Evolutionary conservation across 2,113 vertebrate genomes (phyloP).

Genomic region (Anseranas semipalmata): DNA sequence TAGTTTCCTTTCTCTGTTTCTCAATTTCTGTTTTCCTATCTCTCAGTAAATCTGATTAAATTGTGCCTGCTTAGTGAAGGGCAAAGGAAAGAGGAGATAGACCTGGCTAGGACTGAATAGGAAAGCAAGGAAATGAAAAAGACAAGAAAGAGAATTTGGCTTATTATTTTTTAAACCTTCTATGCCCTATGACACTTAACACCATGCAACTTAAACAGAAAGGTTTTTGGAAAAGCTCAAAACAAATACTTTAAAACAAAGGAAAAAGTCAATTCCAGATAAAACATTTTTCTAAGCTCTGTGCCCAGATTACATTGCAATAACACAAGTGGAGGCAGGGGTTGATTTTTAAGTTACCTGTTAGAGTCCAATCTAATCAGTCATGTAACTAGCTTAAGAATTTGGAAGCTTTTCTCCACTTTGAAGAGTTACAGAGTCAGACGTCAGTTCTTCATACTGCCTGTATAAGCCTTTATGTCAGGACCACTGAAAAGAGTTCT

Average conservation of each 20-base stretch:
- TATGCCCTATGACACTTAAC: neutral
- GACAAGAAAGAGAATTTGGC: neutral
- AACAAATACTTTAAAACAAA: slow-evolving; percentile 9
- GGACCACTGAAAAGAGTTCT: neutral
- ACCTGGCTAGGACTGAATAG: neutral
- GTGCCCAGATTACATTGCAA: neutral
- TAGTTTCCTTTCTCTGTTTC: slow-evolving; percentile 19
- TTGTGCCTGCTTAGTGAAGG: slow-evolving; percentile 56
- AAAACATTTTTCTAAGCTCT: neutral
- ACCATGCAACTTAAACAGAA: neutral
- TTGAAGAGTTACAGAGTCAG: neutral
- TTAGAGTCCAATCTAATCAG: neutral
- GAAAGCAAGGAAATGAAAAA: slow-evolving; percentile 40
- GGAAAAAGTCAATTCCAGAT: neutral
- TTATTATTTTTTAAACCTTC: neutral
- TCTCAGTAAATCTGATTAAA: slow-evolving; percentile 61
- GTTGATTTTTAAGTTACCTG: neutral
- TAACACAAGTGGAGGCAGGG: neutral
- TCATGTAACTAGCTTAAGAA: neutral
- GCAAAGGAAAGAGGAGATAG: slow-evolving; percentile 40
- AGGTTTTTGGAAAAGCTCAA: neutral
- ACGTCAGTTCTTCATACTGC: neutral
- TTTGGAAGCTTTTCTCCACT: neutral
- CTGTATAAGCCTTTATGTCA: neutral
- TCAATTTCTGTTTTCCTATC: slow-evolving; percentile 35